Percentiles rank a stretch among this genome's conserved stretches.
Conservation (phyloP, 2,113 vertebrate genomes). For the Bothrops jararaca region DNA sequence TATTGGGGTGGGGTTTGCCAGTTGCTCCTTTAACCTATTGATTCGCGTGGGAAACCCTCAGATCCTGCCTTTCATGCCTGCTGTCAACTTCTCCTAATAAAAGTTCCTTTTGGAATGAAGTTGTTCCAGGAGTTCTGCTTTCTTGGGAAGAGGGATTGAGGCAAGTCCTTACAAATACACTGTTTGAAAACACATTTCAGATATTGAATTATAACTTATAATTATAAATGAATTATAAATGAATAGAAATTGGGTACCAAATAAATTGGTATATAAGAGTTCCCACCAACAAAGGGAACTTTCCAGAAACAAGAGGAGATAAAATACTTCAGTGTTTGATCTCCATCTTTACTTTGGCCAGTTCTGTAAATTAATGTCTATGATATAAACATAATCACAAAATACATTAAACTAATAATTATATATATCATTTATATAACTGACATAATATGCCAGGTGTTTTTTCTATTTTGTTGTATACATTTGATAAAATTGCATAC, state of each 20-base stretch:
- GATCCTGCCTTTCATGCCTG: too few species aligned
- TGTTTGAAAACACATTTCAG: not conserved
- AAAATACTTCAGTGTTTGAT: not conserved
- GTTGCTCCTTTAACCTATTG: too few species aligned
- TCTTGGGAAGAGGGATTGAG: too few species aligned
- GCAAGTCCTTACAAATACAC: too few species aligned
- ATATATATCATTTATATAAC: not conserved
- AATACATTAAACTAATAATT: not conserved
- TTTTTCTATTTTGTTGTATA: not conserved
- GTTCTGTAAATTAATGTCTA: not conserved
- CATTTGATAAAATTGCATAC: not conserved
- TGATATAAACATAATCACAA: not conserved
- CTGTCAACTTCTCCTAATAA: too few species aligned
- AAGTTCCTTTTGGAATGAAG: too few species aligned
- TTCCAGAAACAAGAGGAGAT: not conserved
- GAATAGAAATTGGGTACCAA: not conserved
- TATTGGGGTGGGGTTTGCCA: too few species aligned
- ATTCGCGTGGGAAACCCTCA: too few species aligned
- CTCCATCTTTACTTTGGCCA: not conserved
- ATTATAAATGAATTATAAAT: not conserved
- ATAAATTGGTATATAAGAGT: not conserved
- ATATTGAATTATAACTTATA: not conserved
- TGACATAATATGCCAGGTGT: not conserved
- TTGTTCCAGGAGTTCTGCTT: too few species aligned
- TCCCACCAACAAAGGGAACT: not conserved